Conservation (phyloP, 2,113 vertebrate species). For the Stegastes partitus region DNA sequence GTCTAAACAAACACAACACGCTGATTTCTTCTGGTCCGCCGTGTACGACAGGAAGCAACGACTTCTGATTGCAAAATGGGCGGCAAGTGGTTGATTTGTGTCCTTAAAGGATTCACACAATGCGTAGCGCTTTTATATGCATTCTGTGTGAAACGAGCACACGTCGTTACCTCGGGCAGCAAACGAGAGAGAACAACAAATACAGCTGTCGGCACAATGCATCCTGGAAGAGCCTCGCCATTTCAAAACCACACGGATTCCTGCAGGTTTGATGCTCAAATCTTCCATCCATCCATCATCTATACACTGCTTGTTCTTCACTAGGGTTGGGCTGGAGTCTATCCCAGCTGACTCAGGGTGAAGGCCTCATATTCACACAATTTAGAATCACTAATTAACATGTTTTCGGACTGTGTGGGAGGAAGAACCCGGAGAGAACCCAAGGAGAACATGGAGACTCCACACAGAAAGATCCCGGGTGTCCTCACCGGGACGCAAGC, state of each 20-base stretch:
- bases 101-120: constrained; percentile 30
- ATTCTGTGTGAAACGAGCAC: constrained; percentile 4
- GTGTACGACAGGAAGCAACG: constrained; percentile 15
- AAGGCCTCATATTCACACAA: no score
- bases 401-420: no score
- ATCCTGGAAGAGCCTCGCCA: not conserved
- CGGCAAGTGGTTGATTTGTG: constrained; percentile 31
- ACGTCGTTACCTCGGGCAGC: no score
- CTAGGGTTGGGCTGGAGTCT: no score
- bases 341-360: no score
- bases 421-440: no score
- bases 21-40: not conserved
- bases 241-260: constrained; percentile 9
- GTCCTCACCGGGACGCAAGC: no score
- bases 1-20: constrained; percentile 15
- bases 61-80: constrained; percentile 13
- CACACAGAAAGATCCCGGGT: no score
- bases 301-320: no score
- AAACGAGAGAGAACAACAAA: not conserved
- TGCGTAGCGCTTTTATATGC: constrained; percentile 35
- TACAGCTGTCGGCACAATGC: not conserved
- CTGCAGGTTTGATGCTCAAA: constrained; percentile 17
- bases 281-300: no score
- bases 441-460: no score
- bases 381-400: no score